phyloP scores from a whole-genome alignment of 2,888 invertebrate genomes.

The Morpho helenor region DNA sequence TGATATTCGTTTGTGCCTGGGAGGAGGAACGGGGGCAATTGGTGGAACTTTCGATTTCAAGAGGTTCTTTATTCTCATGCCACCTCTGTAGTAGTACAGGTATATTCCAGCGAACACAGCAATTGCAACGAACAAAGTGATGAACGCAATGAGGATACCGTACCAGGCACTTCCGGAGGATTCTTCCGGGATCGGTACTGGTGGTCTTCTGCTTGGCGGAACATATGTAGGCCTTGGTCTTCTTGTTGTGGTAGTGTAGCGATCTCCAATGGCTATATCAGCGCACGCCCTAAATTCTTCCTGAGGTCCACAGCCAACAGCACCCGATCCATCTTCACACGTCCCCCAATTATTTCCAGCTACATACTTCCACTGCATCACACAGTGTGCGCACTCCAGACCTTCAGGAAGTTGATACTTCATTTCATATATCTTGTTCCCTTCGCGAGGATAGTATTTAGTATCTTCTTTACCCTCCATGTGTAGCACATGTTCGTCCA shows the following conservation, averaged over 20 bases:
- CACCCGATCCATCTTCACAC: constrained; percentile 85
- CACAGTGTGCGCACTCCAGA: constrained; percentile 88
- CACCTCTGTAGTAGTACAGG: constrained; percentile 87
- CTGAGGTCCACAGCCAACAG: constrained; percentile 92
- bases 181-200: constrained; percentile 64
- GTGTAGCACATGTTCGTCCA: constrained; percentile 85
- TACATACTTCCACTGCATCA: constrained; percentile 93
- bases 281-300: constrained; percentile 93
- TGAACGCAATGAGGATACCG: constrained; percentile 80
- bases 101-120: constrained; percentile 83
- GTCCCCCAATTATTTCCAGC: constrained; percentile 93
- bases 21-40: constrained; percentile 65
- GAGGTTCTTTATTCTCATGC: constrained; percentile 82
- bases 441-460: constrained; percentile 87
- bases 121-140: constrained; percentile 83
- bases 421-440: constrained; percentile 89
- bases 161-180: constrained; percentile 71
- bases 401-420: constrained; percentile 81
- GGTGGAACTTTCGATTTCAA: constrained; percentile 67
- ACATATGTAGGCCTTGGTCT: constrained; percentile 68
- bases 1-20: constrained; percentile 62
- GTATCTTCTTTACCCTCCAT: constrained; percentile 72
- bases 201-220: constrained; percentile 61
- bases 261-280: constrained; percentile 85
- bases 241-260: constrained; percentile 61